These are phyloP conservation scores for Trachelus stipa DNA, from an alignment of 2,888 invertebrate species.

Conservation along the genomic window DNA sequence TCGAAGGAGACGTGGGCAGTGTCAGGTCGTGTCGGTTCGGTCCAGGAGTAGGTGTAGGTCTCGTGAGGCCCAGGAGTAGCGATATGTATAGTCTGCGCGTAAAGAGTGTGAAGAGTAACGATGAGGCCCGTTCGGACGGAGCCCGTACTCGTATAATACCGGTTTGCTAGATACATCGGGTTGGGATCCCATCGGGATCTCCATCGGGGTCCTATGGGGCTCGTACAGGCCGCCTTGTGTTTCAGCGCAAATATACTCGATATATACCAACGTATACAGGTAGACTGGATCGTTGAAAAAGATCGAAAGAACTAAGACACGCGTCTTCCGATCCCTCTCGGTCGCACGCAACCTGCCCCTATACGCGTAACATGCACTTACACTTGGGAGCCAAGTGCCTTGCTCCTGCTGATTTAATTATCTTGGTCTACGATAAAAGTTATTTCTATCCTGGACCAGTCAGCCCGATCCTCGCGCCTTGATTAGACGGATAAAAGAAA, in stretches of 20 bases:
- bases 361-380: background rate
- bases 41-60: conserved; percentile 4
- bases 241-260: conserved; percentile 1
- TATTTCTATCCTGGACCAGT: background rate
- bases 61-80: background rate
- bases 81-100: background rate
- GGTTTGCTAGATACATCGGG: conserved; percentile 31
- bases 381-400: background rate
- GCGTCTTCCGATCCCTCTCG: background rate
- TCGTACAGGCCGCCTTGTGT: background rate
- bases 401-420: background rate
- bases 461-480: background rate
- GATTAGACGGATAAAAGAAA: background rate
- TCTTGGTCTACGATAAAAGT: background rate
- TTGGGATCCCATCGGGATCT: background rate
- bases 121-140: conserved; percentile 29
- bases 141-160: conserved; percentile 34
- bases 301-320: background rate
- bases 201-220: conserved; percentile 5
- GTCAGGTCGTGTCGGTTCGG: conserved; percentile 1
- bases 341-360: background rate
- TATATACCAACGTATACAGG: background rate
- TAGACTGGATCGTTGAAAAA: background rate
- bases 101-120: conserved; percentile 18
- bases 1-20: background rate